Conservation (phyloP, 2,113 vertebrate species). For the Petrocephalus microphthalmus region DNA sequence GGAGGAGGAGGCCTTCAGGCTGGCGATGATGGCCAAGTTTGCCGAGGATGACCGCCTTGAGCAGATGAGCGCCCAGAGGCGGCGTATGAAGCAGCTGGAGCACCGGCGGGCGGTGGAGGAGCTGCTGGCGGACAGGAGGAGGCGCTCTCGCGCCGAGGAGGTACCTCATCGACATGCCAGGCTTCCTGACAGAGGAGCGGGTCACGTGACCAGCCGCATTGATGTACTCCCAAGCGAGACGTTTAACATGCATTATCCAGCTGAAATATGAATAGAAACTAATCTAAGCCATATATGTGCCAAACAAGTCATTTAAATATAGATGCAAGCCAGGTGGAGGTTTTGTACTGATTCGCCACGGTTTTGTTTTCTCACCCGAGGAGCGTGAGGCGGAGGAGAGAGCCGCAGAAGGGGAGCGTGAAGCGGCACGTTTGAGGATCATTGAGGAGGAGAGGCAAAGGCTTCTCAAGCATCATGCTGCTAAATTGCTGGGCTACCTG, state of each 20-base stretch:
- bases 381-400: conserved; percentile 72
- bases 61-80: conserved; percentile 81
- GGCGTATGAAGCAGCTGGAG: conserved; percentile 81
- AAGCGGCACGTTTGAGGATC: conserved; percentile 61
- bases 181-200: background rate
- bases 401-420: conserved; percentile 60
- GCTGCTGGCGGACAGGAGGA: conserved; percentile 69
- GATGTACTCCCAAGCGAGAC: background rate
- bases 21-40: conserved; percentile 73
- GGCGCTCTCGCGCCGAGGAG: conserved; percentile 67
- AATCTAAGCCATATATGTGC: background rate
- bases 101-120: conserved; percentile 75
- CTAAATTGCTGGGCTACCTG: conserved; percentile 78
- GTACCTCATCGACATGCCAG: conserved; percentile 49
- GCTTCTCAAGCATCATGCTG: conserved; percentile 78
- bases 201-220: background rate
- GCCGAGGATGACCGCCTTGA: conserved; percentile 85
- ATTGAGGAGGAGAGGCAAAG: conserved; percentile 86
- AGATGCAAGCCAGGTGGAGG: background rate
- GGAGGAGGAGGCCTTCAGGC: conserved; percentile 71
- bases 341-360: background rate
- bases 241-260: background rate
- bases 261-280: background rate
- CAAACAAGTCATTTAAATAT: background rate
- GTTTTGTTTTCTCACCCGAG: conserved; percentile 46